Conservation (phyloP, 2,113 vertebrate species). For the Glareola pratincola region DNA sequence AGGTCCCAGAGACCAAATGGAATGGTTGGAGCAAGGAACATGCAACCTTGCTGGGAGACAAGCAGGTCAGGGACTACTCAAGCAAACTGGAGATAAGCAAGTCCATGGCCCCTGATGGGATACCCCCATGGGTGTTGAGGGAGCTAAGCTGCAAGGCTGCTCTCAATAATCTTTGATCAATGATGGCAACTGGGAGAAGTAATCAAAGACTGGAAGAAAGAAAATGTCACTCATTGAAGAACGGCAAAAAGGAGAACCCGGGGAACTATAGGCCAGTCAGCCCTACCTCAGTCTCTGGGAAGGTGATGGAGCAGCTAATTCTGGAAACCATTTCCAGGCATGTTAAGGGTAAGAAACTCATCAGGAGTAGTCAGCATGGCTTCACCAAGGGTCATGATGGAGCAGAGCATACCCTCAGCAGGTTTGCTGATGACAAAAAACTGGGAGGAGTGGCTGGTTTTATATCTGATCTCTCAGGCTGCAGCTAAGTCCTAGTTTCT, state of each 20-base stretch:
- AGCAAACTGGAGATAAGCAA: neutral
- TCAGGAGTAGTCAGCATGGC: neutral
- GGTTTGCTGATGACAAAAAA: neutral
- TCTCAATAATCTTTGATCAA: neutral
- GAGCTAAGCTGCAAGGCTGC: neutral
- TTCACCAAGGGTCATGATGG: neutral
- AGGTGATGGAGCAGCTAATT: neutral
- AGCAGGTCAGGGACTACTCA: neutral
- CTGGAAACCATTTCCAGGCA: neutral
- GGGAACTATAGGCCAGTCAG: neutral
- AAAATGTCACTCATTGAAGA: neutral
- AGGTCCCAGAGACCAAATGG: neutral
- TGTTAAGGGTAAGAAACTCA: neutral
- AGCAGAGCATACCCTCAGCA: neutral
- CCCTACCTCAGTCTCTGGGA: neutral
- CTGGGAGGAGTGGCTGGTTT: neutral
- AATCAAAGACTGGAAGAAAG: neutral
- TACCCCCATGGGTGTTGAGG: fast-evolving
- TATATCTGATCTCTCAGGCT: neutral
- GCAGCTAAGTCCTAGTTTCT: neutral
- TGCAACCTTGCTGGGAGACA: neutral
- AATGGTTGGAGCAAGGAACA: fast-evolving
- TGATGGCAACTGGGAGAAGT: neutral
- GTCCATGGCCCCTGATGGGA: fast-evolving
- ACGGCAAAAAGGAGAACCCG: neutral